phyloP scores from a whole-genome alignment of 2,797 vertebrate species.

The Paguma larvata region DNA sequence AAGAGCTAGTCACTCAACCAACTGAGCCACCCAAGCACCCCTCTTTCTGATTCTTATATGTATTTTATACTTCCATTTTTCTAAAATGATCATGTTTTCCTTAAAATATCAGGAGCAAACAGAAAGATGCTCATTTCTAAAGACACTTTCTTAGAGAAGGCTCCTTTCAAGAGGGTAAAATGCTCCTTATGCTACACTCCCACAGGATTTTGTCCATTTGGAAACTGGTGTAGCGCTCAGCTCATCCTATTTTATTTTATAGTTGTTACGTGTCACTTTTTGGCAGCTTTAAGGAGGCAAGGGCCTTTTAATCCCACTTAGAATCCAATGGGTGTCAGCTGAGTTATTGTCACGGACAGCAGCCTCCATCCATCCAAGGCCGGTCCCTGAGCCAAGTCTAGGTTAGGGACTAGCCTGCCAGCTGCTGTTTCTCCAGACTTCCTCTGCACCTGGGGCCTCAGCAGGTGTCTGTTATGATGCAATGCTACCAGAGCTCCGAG shows the following conservation, averaged over 20 bases:
- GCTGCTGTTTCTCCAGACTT: constrained; percentile 61
- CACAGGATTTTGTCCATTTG: background rate
- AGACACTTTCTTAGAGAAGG: background rate
- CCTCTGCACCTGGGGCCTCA: constrained; percentile 47
- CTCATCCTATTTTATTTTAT: constrained; percentile 38
- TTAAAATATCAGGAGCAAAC: constrained; percentile 47
- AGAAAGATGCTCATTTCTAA: constrained; percentile 52
- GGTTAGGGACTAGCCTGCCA: constrained; percentile 51
- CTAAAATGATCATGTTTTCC: constrained; percentile 21
- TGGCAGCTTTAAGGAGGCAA: constrained; percentile 22
- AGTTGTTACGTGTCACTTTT: constrained; percentile 27
- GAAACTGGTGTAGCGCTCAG: background rate
- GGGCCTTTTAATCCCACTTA: constrained; percentile 47
- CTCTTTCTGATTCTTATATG: constrained; percentile 6
- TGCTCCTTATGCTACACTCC: background rate
- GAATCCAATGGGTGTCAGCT: constrained; percentile 47
- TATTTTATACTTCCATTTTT: constrained; percentile 4
- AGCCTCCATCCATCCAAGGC: constrained; percentile 39
- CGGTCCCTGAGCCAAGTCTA: constrained; percentile 23
- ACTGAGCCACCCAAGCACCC: too few relatives aligned
- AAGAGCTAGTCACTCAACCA: too few relatives aligned
- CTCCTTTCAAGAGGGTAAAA: background rate
- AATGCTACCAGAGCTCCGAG: background rate
- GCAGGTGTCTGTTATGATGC: constrained; percentile 34
- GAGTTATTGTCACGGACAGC: constrained; percentile 38